These are phyloP conservation scores for Microtus richardsoni DNA, from an alignment of 2,113 vertebrate species.

Conservation along the genomic window DNA sequence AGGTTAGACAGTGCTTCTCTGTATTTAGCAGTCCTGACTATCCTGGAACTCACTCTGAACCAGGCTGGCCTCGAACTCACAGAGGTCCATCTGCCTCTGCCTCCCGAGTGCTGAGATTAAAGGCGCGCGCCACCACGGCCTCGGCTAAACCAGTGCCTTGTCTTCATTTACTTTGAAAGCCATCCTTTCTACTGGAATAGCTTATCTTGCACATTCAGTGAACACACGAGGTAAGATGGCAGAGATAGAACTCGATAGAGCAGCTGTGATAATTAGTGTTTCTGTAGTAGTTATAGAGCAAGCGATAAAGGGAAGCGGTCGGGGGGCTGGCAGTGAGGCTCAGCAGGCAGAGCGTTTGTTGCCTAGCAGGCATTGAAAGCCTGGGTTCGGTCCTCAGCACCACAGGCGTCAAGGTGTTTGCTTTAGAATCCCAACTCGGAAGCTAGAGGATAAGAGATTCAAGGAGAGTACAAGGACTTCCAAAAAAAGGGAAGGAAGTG, in stretches of 20 bases:
- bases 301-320: not conserved
- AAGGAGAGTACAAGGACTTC: not conserved
- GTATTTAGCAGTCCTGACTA: not conserved
- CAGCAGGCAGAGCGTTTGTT: not conserved
- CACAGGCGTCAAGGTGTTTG: too few relatives aligned
- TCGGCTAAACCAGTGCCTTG: not conserved
- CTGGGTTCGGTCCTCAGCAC: not conserved
- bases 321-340: not conserved
- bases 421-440: not conserved
- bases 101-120: not conserved
- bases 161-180: conserved; percentile 49
- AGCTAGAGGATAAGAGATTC: not conserved
- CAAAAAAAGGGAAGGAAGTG: not conserved
- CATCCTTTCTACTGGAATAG: not conserved
- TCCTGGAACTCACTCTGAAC: not conserved
- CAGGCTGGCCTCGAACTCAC: not conserved
- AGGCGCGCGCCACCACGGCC: not conserved
- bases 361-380: not conserved
- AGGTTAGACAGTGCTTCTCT: not conserved
- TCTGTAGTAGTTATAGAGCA: not conserved
- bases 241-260: not conserved
- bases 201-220: not conserved
- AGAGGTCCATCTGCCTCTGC: not conserved
- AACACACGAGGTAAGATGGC: not conserved
- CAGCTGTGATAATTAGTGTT: not conserved